phyloP scores from a whole-genome alignment of 2,888 invertebrate genomes.

The Agrotis clavis region DNA sequence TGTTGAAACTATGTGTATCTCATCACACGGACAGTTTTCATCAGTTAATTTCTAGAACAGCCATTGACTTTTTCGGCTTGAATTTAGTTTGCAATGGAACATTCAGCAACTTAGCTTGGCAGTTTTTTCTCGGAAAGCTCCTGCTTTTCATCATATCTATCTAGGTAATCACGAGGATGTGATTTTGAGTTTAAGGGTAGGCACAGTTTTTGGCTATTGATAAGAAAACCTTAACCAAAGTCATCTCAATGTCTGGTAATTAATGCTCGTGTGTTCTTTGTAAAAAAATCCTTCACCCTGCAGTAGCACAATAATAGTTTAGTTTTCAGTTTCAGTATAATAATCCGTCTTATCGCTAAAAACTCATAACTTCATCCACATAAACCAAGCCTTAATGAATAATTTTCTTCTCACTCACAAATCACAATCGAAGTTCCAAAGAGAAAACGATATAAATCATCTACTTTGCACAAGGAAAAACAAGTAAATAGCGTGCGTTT shows the following conservation, averaged over 20 bases:
- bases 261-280: too few species aligned
- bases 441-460: constrained; percentile 59
- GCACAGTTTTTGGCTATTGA: too few species aligned
- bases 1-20: neutral
- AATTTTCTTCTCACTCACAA: constrained; percentile 42
- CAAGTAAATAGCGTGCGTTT: constrained; percentile 58
- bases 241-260: too few species aligned
- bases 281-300: too few species aligned
- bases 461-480: constrained; percentile 32
- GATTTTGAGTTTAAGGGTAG: too few species aligned
- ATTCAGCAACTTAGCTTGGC: too few species aligned
- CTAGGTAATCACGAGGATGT: neutral
- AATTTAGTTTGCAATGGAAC: too few species aligned
- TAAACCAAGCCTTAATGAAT: constrained; percentile 7
- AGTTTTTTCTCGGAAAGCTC: neutral
- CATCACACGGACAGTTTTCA: neutral
- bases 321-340: too few species aligned
- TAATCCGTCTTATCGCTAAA: neutral
- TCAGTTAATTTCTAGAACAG: neutral
- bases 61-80: too few species aligned
- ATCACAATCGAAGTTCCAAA: constrained; percentile 41
- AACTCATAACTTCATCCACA: constrained; percentile 16
- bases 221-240: too few species aligned
- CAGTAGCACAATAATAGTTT: too few species aligned
- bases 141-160: neutral